phyloP scores from a whole-genome alignment of 2,113 vertebrate species.

The Aptenodytes patagonicus region DNA sequence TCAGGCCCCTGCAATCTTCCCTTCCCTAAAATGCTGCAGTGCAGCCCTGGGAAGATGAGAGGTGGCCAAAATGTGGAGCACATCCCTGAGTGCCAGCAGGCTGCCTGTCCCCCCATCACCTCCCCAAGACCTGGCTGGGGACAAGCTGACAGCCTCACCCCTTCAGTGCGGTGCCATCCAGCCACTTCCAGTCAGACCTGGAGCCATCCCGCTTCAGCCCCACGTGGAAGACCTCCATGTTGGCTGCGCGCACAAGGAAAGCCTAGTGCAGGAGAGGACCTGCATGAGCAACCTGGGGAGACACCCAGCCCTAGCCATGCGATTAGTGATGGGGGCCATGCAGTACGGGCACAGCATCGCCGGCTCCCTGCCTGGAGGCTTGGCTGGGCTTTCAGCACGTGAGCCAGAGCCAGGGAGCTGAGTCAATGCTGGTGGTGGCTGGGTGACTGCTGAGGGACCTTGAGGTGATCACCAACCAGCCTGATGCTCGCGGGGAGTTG shows the following conservation, averaged over 20 bases:
- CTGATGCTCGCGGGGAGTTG: fast-evolving
- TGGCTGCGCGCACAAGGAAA: not conserved
- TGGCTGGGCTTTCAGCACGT: not conserved
- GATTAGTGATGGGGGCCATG: fast-evolving
- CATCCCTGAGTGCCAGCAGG: too few species aligned
- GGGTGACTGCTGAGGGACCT: not conserved
- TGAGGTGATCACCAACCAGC: not conserved
- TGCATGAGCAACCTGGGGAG: fast-evolving
- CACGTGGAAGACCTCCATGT: not conserved
- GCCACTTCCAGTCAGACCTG: slow-evolving; percentile 30
- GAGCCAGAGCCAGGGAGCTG: not conserved
- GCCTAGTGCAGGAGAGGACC: not conserved
- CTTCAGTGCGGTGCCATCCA: not conserved
- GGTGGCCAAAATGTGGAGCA: not conserved
- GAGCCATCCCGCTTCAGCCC: not conserved
- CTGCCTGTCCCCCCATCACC: fast-evolving
- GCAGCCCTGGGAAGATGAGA: not conserved
- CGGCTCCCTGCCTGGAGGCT: not conserved
- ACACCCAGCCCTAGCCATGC: not conserved
- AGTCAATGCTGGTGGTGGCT: not conserved
- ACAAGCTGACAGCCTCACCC: not conserved
- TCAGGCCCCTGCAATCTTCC: not conserved
- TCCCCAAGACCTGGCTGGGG: fast-evolving
- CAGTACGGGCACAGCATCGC: not conserved
- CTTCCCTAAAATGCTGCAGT: not conserved